A percentile compares a stretch with the other conserved stretches of the same genome.
Evolutionary conservation across 2,888 invertebrate species (phyloP).

Genomic region (Eristalis intricaria): DNA sequence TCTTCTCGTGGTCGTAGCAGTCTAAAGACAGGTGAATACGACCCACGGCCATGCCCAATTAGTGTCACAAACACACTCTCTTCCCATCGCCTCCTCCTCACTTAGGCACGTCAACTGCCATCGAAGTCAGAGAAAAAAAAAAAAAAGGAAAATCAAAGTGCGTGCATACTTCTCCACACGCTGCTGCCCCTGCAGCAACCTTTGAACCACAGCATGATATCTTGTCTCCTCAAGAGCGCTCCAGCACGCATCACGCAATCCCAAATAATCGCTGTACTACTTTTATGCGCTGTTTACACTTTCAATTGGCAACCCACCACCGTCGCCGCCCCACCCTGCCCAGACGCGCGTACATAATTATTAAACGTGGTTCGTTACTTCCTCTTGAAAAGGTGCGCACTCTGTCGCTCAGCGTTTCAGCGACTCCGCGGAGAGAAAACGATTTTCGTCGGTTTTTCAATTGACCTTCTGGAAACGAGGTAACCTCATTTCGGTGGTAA

Average conservation of each 20-base stretch:
- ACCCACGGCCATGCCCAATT: no score
- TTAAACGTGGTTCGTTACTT: constrained; percentile 60
- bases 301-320: constrained; percentile 22
- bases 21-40: no score
- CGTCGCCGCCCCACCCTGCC: not conserved
- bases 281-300: constrained; percentile 55
- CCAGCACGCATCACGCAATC: not conserved
- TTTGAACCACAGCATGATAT: constrained; percentile 24
- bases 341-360: constrained; percentile 53
- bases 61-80: no score
- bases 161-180: not conserved
- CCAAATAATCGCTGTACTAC: constrained; percentile 19
- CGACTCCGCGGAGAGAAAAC: constrained; percentile 42
- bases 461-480: constrained; percentile 66
- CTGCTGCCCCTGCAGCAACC: constrained; percentile 1
- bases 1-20: no score
- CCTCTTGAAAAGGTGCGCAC: constrained; percentile 59
- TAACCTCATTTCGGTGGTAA: constrained; percentile 61
- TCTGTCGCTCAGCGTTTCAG: not conserved
- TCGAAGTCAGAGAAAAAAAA: not conserved
- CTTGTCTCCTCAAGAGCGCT: constrained; percentile 28
- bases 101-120: not conserved
- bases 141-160: not conserved
- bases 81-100: not conserved
- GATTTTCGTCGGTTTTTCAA: constrained; percentile 30